Base-by-base conservation (phyloP, 2,888 invertebrate genomes). In the Halocaridina rubra region DNA sequence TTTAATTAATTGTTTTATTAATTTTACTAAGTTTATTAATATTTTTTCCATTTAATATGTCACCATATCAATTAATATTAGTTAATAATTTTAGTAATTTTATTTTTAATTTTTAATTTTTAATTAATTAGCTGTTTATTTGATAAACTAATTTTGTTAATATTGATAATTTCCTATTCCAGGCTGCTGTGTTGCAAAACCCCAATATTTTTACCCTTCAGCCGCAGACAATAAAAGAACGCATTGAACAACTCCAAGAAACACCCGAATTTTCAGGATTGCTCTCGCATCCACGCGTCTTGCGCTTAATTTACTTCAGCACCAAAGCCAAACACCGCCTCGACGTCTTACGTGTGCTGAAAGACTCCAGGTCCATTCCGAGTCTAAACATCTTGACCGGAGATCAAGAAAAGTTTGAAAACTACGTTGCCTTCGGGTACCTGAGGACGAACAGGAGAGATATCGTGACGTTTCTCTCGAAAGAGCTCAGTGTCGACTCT, bases 271-370 rank as follows among this genome's bases (percentile, higher is more conserved):
- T 74, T 64, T n/a, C 10, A 3, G 80, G 72, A 32, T 10, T 74
- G 33, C 57, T n/a, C 39, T 64, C 74, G 19, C 80, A 81, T n/a
- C 80, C 80, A 1, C 80, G 80, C 16, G 29, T 74, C 19, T 32
- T 81, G 19, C 74, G 59, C 3, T 74, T 81, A n/a, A 53, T 81
- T 29, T 33, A 32, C 19, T 64, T 64, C 64, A 59, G 46, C 27
- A 61, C 39, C 3, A 64, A 61, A 22, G 64, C 46, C 4, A 46
- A 19, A 27, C 46, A 29, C 8, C 72, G 80, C 7, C 24, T 81
- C 29, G 74, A 81, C 22, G 13, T 59, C 13, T 27, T 81, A 19
- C 74, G 74, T 24, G 61, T 74, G 24, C 22, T 81, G 64, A 81
- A 75, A 61, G 67, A 75, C 7, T 39, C 64, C 24, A 74, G 57